Percentiles rank a stretch among this genome's conserved stretches.
These are phyloP conservation scores for Otus sunia DNA, from an alignment of 2,113 vertebrate species.

Conservation along the genomic window DNA sequence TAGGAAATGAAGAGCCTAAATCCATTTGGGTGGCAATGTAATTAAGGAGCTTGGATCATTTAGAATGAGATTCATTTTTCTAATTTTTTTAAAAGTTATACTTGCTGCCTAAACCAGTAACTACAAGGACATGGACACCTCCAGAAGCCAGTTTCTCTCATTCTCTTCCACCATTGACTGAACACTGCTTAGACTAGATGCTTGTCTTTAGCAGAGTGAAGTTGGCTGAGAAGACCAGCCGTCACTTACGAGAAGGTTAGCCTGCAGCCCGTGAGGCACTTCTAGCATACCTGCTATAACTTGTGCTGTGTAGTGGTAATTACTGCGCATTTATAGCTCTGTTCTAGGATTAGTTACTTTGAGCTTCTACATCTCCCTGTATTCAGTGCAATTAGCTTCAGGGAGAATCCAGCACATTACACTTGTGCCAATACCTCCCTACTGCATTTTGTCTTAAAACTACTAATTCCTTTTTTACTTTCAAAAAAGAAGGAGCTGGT, in stretches of 20 bases:
- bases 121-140: background rate
- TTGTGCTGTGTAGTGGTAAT: constrained; percentile 1
- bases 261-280: background rate
- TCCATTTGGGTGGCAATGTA: background rate
- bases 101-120: background rate
- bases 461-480: background rate
- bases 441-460: background rate
- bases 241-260: background rate
- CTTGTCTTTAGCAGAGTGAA: background rate
- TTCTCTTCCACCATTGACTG: background rate
- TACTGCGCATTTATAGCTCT: background rate
- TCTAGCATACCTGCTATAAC: background rate
- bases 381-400: constrained; percentile 8
- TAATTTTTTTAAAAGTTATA: background rate
- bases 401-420: background rate
- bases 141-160: background rate
- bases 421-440: background rate
- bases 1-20: background rate
- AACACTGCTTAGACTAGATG: background rate
- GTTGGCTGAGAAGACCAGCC: background rate
- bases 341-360: background rate
- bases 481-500: background rate
- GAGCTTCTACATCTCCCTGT: background rate
- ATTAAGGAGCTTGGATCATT: background rate
- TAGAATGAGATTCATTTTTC: background rate